Conservation (phyloP, 2,888 invertebrate genomes). For the Ditula angustiorana region DNA sequence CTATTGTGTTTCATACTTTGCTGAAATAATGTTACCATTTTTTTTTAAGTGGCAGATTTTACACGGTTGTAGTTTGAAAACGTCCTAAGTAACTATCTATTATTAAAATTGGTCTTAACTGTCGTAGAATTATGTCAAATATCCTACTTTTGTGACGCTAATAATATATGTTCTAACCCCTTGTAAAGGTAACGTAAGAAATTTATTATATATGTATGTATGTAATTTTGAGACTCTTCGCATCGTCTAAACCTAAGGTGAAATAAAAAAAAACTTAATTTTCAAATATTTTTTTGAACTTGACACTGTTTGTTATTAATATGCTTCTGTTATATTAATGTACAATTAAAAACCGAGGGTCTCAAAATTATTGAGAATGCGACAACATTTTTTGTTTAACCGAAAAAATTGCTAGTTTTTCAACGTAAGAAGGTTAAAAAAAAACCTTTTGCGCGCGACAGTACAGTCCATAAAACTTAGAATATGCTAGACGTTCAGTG, state of each 20-base stretch:
- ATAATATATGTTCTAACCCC: slow-evolving; percentile 40
- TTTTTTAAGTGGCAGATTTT: slow-evolving; percentile 18
- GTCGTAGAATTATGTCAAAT: slow-evolving; percentile 37
- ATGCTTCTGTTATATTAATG: too few relatives aligned
- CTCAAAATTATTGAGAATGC: slow-evolving; percentile 15
- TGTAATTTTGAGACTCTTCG: slow-evolving; percentile 28
- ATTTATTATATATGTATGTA: slow-evolving; percentile 21
- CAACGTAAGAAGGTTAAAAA: too few relatives aligned
- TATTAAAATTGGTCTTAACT: slow-evolving; percentile 12
- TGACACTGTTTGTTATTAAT: too few relatives aligned
- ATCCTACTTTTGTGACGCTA: slow-evolving; percentile 40
- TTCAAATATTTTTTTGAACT: too few relatives aligned
- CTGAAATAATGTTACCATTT: neutral
- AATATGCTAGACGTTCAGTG: too few relatives aligned
- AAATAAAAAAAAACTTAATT: too few relatives aligned
- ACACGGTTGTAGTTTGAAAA: slow-evolving; percentile 25
- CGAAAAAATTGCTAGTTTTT: neutral
- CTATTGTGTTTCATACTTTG: too few relatives aligned
- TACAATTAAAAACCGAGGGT: neutral
- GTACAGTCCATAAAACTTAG: too few relatives aligned
- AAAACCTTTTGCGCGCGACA: too few relatives aligned
- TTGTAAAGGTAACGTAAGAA: slow-evolving; percentile 31
- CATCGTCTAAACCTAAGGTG: neutral
- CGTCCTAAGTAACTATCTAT: slow-evolving; percentile 40
- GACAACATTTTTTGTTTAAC: slow-evolving; percentile 15